phyloP scores from a whole-genome alignment of 2,888 invertebrate species.

The Troglohyphantes excavatus region DNA sequence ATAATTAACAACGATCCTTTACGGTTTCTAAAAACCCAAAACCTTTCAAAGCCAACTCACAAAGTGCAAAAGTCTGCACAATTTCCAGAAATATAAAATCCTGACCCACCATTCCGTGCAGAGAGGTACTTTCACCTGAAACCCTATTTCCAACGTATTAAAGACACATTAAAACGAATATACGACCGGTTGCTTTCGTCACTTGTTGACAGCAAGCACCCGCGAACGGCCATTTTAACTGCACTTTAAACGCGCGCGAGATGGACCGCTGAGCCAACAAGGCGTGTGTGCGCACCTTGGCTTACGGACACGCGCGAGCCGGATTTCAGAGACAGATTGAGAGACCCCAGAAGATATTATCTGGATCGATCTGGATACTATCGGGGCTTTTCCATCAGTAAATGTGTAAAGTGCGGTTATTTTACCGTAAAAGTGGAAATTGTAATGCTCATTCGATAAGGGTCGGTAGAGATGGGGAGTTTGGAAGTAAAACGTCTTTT shows the following conservation, averaged over 20 bases:
- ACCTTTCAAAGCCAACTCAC: no score
- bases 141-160: neutral
- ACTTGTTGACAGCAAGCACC: conserved; percentile 28
- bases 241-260: conserved; percentile 32
- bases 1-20: no score
- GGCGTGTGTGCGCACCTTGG: conserved; percentile 16
- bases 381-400: neutral
- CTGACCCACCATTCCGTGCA: no score
- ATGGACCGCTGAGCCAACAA: conserved; percentile 30
- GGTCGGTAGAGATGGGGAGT: neutral
- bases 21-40: no score
- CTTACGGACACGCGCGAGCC: neutral
- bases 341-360: neutral
- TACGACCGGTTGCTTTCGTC: neutral
- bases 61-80: no score
- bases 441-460: conserved; percentile 1
- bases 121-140: no score
- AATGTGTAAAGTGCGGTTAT: neutral
- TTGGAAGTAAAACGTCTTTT: no score
- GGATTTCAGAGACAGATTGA: neutral
- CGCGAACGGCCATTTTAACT: neutral
- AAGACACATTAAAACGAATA: neutral
- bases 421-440: neutral
- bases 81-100: no score
- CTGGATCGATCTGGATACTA: neutral